Percentiles rank a stretch among this genome's conserved stretches.
Evolutionary conservation across 2,113 vertebrate species (phyloP).

Genomic region (Zosterops hypoxanthus): DNA sequence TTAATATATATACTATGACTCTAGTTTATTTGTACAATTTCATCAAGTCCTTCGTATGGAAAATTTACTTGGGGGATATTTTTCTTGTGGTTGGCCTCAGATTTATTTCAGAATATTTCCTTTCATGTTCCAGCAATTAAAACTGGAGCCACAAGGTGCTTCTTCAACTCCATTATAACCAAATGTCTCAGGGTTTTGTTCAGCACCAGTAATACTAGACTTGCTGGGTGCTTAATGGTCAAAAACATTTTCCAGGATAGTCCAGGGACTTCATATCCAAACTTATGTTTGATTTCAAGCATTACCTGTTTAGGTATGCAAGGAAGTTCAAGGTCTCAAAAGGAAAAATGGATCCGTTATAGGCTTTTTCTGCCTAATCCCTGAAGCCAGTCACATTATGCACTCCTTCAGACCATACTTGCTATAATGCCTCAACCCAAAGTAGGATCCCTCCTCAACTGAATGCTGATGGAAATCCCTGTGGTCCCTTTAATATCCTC

Average conservation of each 20-base stretch:
- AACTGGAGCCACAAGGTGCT: not conserved
- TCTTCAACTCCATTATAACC: slow-evolving; percentile 27
- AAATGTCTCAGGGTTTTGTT: not conserved
- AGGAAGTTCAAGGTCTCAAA: not conserved
- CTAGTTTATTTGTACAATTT: not conserved
- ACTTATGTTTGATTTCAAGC: not conserved
- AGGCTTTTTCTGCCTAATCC: not conserved
- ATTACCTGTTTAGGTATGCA: not conserved
- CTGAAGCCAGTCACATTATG: not conserved
- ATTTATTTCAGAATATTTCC: not conserved
- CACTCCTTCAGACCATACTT: not conserved
- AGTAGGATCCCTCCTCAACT: not conserved
- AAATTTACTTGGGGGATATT: not conserved
- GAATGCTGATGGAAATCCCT: not conserved
- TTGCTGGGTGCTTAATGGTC: not conserved
- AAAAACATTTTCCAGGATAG: not conserved
- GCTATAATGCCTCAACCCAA: not conserved
- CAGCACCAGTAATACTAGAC: not conserved
- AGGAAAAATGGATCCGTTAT: not conserved
- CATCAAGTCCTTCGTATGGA: not conserved
- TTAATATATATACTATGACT: not conserved
- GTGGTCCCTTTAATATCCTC: not conserved
- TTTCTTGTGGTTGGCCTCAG: not conserved
- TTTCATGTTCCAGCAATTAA: not conserved
- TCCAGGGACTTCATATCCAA: not conserved